Base-by-base conservation (phyloP, 2,113 vertebrate genomes). In the Labrus mixtus region DNA sequence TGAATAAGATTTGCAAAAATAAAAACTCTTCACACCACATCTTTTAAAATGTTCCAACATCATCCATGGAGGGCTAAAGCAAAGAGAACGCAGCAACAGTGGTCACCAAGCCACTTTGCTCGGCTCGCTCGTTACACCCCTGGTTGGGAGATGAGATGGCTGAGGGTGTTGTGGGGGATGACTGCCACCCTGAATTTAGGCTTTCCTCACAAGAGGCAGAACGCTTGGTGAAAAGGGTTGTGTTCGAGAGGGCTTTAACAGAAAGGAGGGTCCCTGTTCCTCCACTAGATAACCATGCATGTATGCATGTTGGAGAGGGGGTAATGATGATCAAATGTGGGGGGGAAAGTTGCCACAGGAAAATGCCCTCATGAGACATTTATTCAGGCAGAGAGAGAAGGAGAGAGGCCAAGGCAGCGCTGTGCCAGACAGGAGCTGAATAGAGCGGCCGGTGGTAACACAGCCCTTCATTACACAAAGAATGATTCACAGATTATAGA, bases 131-230 rank as follows among this genome's bases (percentile, higher is more conserved):
- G 74, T 87, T 79, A 84, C 78, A 50, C 60, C 67, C 37, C 37
- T 25, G 20, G 23, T 8, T 56, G 64, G 69, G 64, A 25, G 17
- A 41, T 8, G 15, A n/a, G 53, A 22, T 68, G 8, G 70, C 36
- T 23, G 16, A 37, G 2, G 0, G 16, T 4, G 23, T 36, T 17
- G 8, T 33, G 33, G 7, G 64, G 36, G 36, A 43, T 46, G 48
- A 33, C 78, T 78, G 85, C 79, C 88, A 81, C 50, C 41, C 83
- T 79, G 67, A 89, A 88, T 87, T 73, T 85, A 87, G 77, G 70
- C 70, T 72, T 85, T 56, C 23, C 77, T 76, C 33, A 39, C 59
- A 50, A 74, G 51, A 68, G 70, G 74, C 64, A 78, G 76, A 87
- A 76, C 1, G 70, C 55, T 69, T 10, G n/a, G 63, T 73, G 63